These are phyloP conservation scores for Acromyrmex echinatior DNA, from an alignment of 1,140 invertebrate species.

Conservation along the genomic window DNA sequence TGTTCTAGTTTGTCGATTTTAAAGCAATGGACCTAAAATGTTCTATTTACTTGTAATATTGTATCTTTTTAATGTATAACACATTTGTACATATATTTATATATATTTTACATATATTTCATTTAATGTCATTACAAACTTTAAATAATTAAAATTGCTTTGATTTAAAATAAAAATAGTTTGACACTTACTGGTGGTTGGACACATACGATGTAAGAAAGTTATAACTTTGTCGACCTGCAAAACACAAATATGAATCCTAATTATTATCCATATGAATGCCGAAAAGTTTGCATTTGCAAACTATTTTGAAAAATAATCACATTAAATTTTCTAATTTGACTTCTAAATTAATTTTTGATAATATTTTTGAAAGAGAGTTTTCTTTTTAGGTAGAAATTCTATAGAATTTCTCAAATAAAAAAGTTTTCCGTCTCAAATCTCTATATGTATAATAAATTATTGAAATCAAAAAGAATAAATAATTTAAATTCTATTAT, in stretches of 20 bases:
- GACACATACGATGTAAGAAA: background rate
- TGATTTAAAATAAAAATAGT: background rate
- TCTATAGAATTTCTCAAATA: no score
- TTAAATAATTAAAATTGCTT: background rate
- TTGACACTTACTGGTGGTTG: background rate
- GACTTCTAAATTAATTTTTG: background rate
- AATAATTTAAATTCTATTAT: no score
- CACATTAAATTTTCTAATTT: background rate
- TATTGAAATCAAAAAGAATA: no score
- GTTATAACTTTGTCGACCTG: background rate
- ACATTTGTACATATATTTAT: background rate
- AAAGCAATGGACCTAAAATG: background rate
- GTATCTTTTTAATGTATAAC: background rate
- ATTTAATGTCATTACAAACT: background rate
- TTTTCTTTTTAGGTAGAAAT: background rate
- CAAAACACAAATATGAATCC: background rate
- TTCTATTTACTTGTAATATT: background rate
- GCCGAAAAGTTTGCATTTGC: no score
- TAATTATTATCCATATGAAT: no score
- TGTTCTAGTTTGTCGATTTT: background rate
- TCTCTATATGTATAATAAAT: no score
- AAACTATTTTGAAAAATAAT: background rate
- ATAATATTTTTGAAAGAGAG: no score
- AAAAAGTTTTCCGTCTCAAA: no score
- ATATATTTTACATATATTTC: background rate